phyloP scores from a whole-genome alignment of 2,797 vertebrate genomes.

The Botia almorhae region DNA sequence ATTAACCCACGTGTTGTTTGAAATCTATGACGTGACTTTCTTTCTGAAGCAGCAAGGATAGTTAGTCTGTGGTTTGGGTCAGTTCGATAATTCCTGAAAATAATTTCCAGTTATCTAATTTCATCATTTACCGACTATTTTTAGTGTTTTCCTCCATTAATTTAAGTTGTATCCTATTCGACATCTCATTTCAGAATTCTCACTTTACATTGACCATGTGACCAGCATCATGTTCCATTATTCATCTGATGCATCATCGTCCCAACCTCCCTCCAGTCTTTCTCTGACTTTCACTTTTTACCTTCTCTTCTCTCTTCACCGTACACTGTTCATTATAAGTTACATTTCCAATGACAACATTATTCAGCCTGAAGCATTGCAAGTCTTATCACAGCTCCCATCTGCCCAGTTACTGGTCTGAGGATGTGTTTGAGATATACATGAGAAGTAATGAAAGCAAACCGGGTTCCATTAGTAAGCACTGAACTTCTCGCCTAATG shows the following conservation, averaged over 20 bases:
- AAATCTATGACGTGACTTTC: constrained; percentile 76
- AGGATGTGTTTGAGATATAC: constrained; percentile 31
- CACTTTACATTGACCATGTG: not conserved
- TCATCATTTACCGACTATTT: constrained; percentile 79
- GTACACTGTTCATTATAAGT: constrained; percentile 63
- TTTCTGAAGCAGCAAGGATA: constrained; percentile 76
- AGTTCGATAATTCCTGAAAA: constrained; percentile 85
- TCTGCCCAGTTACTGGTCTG: constrained; percentile 55
- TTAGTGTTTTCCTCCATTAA: constrained; percentile 68
- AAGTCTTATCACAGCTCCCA: constrained; percentile 50
- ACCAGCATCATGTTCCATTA: constrained; percentile 27
- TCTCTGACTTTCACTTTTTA: constrained; percentile 19
- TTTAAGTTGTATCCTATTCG: constrained; percentile 74
- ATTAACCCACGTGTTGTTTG: constrained; percentile 70
- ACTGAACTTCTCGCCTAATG: not conserved
- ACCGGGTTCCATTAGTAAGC: constrained; percentile 19
- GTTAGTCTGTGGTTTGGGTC: constrained; percentile 82
- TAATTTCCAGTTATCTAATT: constrained; percentile 83
- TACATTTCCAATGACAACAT: constrained; percentile 66
- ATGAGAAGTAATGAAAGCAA: constrained; percentile 31
- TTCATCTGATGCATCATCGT: not conserved
- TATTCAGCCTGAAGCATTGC: constrained; percentile 37
- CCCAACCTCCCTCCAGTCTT: constrained; percentile 48
- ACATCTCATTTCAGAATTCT: constrained; percentile 45
- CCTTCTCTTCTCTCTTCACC: constrained; percentile 50